A percentile compares a stretch with the other conserved stretches of the same genome.
Evolutionary conservation across 2,113 vertebrate genomes (phyloP).

Genomic region (Nothobranchius furzeri): DNA sequence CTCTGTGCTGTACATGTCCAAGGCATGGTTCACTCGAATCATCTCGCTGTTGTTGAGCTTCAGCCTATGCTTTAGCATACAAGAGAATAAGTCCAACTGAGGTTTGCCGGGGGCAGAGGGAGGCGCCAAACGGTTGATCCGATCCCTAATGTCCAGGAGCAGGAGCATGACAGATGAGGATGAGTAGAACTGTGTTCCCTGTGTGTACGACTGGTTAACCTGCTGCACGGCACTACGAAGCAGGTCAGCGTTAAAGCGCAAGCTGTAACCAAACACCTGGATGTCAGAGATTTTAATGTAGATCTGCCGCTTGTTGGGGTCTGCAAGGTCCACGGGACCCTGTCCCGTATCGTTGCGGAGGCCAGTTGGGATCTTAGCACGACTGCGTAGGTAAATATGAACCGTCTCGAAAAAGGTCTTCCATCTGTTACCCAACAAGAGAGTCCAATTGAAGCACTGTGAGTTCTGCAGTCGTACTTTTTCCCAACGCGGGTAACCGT

Average conservation of each 20-base stretch:
- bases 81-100: conserved; percentile 98
- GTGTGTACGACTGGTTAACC: conserved; percentile 98
- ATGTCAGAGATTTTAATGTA: conserved; percentile 99
- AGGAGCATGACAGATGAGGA: conserved; percentile 98
- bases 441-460: conserved; percentile 99
- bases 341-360: conserved; percentile 95
- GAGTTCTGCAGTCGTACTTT: conserved; percentile 94
- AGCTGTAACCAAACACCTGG: conserved; percentile 97
- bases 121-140: conserved; percentile 96
- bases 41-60: conserved; percentile 99
- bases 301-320: conserved; percentile 96
- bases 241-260: conserved; percentile 95
- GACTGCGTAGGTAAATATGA: conserved; percentile 98
- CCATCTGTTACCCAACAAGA: conserved; percentile 95
- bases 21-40: conserved; percentile 95
- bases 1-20: conserved; percentile 99
- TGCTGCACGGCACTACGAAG: conserved; percentile 96
- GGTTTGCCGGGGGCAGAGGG: conserved; percentile 94
- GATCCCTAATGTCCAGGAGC: conserved; percentile 96
- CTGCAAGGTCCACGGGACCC: conserved; percentile 95
- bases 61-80: conserved; percentile 98
- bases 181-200: conserved; percentile 96
- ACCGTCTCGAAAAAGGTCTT: conserved; percentile 99
- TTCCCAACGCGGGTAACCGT: conserved; percentile 97
- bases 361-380: conserved; percentile 91